phyloP scores from a whole-genome alignment of 2,888 invertebrate genomes.

The Platycnemis pennipes region DNA sequence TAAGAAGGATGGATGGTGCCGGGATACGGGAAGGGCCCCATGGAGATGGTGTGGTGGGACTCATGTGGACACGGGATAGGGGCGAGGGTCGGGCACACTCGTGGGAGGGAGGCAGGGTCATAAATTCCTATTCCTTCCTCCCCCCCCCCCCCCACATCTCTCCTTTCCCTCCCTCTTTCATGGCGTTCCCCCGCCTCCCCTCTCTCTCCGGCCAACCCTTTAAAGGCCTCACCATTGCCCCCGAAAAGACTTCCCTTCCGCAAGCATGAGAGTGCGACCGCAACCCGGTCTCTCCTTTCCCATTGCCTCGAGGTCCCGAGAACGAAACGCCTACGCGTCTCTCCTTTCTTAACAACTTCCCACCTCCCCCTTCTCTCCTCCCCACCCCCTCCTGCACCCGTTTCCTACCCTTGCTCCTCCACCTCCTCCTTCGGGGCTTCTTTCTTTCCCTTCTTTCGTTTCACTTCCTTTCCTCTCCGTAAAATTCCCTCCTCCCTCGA shows the following conservation, averaged over 20 bases:
- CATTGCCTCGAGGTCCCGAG: constrained; percentile 5
- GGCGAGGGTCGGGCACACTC: neutral
- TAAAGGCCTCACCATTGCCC: neutral
- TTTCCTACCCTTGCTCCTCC: neutral
- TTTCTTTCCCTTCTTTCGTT: neutral
- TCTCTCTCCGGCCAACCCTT: neutral
- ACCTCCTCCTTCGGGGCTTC: neutral
- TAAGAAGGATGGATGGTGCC: constrained; percentile 33
- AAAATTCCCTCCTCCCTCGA: neutral
- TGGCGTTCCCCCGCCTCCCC: neutral
- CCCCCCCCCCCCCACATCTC: neutral
- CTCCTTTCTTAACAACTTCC: constrained; percentile 56
- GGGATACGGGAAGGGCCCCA: neutral
- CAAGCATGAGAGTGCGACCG: neutral
- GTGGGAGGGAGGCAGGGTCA: neutral
- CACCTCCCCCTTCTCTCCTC: neutral
- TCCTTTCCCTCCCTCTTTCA: neutral
- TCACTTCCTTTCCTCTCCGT: neutral
- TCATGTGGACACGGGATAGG: neutral
- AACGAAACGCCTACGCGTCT: constrained; percentile 17
- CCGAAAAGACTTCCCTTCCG: neutral
- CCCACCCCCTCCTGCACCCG: neutral
- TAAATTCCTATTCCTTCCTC: constrained; percentile 59
- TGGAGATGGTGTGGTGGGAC: neutral
- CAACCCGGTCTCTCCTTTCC: neutral